Conservation (phyloP, 2,113 vertebrate genomes). For the Pollachius pollachius region DNA sequence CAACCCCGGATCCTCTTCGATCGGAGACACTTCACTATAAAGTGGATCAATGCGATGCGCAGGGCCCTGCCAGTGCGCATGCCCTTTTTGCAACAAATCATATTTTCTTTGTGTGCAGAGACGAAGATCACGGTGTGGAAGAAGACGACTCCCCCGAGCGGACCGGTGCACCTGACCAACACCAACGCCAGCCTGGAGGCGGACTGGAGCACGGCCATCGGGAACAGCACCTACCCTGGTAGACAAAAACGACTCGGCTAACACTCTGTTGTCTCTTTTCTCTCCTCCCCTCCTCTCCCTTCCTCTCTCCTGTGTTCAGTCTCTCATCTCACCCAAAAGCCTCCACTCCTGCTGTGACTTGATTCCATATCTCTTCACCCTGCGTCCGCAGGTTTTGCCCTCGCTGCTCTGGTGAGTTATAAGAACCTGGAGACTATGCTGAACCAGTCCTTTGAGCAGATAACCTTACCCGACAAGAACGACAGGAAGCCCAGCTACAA, state of each 20-base stretch:
- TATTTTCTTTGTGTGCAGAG: slow-evolving; percentile 51
- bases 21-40: background rate
- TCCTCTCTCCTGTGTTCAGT: background rate
- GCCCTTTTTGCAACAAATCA: background rate
- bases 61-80: too few relatives aligned
- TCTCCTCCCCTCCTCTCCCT: background rate
- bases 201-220: slow-evolving; percentile 69
- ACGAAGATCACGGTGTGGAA: slow-evolving; percentile 60
- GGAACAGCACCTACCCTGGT: slow-evolving; percentile 46
- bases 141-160: slow-evolving; percentile 31
- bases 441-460: slow-evolving; percentile 45
- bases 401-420: slow-evolving; percentile 75
- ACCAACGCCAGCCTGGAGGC: slow-evolving; percentile 57
- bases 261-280: background rate
- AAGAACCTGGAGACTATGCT: slow-evolving; percentile 51
- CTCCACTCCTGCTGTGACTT: background rate
- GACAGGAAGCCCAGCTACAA: slow-evolving; percentile 24
- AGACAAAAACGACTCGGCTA: background rate
- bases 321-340: background rate
- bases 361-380: background rate
- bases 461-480: slow-evolving; percentile 20
- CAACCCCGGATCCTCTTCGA: background rate
- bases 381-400: slow-evolving; percentile 55
- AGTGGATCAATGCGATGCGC: background rate
- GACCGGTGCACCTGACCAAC: slow-evolving; percentile 47